Evolutionary conservation across 2,797 vertebrate species (phyloP).

Genomic region (Okamejei kenojei): DNA sequence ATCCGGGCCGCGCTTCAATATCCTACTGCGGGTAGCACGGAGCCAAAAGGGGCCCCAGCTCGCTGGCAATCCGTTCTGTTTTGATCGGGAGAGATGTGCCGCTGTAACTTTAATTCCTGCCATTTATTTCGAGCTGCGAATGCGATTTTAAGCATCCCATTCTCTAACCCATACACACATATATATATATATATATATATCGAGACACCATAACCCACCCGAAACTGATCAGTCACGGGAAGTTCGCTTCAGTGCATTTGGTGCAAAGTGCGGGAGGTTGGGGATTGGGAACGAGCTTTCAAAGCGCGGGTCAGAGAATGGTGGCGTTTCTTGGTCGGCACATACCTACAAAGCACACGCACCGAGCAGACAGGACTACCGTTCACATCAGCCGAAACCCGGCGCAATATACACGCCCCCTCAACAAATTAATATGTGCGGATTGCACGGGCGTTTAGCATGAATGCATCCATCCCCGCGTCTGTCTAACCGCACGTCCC

Average conservation of each 20-base stretch:
- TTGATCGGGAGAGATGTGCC: slow-evolving; percentile 61
- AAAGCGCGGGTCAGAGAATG: neutral
- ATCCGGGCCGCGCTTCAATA: neutral
- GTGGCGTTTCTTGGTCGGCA: too few species aligned
- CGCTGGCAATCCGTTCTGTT: slow-evolving; percentile 60
- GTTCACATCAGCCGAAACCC: neutral
- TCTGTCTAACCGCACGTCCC: neutral
- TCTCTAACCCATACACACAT: too few species aligned
- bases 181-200: too few species aligned
- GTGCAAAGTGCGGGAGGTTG: neutral
- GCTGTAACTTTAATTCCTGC: neutral
- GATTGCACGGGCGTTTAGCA: neutral
- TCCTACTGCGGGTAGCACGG: slow-evolving; percentile 49
- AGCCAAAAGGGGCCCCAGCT: slow-evolving; percentile 65
- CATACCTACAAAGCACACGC: neutral
- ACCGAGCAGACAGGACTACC: neutral
- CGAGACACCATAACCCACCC: neutral
- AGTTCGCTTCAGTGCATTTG: neutral
- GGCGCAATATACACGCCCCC: neutral
- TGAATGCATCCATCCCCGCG: too few species aligned
- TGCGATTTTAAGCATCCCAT: neutral
- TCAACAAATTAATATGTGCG: neutral
- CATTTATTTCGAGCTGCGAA: too few species aligned
- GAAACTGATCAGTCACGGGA: neutral
- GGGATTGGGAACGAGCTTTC: neutral